These are phyloP conservation scores for Brassicogethes aeneus DNA, from an alignment of 2,888 invertebrate species.

Conservation along the genomic window DNA sequence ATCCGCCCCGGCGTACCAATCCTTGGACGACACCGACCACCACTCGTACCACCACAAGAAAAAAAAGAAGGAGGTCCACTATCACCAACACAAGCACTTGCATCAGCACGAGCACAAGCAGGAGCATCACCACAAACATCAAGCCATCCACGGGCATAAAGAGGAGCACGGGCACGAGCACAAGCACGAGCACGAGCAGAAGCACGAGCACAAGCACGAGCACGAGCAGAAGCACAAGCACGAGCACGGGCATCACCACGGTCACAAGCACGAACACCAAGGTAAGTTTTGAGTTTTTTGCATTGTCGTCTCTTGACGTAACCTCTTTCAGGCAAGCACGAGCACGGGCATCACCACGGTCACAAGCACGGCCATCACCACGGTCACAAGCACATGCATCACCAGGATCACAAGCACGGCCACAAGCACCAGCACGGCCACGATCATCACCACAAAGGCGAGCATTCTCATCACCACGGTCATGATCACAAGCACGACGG, in stretches of 20 bases:
- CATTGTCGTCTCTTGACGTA: too few relatives aligned
- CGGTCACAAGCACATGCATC: slow-evolving; percentile 21
- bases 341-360: slow-evolving; percentile 19
- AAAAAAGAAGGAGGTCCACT: slow-evolving; percentile 26
- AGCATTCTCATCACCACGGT: slow-evolving; percentile 11
- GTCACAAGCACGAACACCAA: slow-evolving; percentile 14
- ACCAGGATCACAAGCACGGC: slow-evolving; percentile 12
- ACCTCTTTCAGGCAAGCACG: slow-evolving; percentile 12
- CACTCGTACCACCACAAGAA: slow-evolving; percentile 21
- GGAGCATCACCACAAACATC: slow-evolving; percentile 24
- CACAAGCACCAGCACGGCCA: slow-evolving; percentile 11
- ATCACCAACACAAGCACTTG: slow-evolving; percentile 31
- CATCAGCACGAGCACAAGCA: slow-evolving; percentile 30
- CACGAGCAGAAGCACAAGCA: slow-evolving; percentile 18
- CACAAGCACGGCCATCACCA: slow-evolving; percentile 22
- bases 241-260: slow-evolving; percentile 12
- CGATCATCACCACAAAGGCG: slow-evolving; percentile 6
- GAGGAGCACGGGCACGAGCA: slow-evolving; percentile 18
- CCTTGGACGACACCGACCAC: slow-evolving; percentile 16
- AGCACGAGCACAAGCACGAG: slow-evolving; percentile 18
- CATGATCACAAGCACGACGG: slow-evolving; percentile 13
- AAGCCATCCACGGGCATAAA: slow-evolving; percentile 17
- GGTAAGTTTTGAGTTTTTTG: too few relatives aligned
- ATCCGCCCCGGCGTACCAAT: neutral
- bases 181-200: slow-evolving; percentile 16